Evolutionary conservation across 2,888 invertebrate genomes (phyloP).

Genomic region (Acholoe squamosa): DNA sequence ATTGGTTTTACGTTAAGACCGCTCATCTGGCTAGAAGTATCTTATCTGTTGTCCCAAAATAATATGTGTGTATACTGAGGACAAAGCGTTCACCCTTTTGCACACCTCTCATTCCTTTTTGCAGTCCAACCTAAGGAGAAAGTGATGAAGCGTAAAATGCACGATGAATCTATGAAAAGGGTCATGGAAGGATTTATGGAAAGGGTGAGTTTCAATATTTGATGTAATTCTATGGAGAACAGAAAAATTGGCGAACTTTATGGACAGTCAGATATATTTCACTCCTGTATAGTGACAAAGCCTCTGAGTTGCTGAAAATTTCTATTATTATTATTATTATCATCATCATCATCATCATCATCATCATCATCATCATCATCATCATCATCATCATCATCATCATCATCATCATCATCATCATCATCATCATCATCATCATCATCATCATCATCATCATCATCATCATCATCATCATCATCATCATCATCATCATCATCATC

Average conservation of each 20-base stretch:
- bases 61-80: too few relatives aligned
- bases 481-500: neutral
- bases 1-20: too few relatives aligned
- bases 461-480: neutral
- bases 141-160: constrained; percentile 23
- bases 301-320: too few relatives aligned
- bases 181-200: neutral
- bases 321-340: too few relatives aligned
- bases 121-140: constrained; percentile 22
- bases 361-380: constrained; percentile 19
- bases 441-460: neutral
- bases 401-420: constrained; percentile 4
- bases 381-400: constrained; percentile 18
- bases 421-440: neutral
- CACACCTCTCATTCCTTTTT: neutral
- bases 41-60: too few relatives aligned
- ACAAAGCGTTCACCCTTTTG: too few relatives aligned
- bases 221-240: too few relatives aligned
- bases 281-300: too few relatives aligned
- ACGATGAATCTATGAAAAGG: constrained; percentile 18
- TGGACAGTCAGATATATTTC: too few relatives aligned
- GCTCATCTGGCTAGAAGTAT: too few relatives aligned
- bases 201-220: neutral
- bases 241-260: too few relatives aligned
- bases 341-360: constrained; percentile 19